phyloP scores from a whole-genome alignment of 2,888 invertebrate genomes.

The Rhagonycha fulva region DNA sequence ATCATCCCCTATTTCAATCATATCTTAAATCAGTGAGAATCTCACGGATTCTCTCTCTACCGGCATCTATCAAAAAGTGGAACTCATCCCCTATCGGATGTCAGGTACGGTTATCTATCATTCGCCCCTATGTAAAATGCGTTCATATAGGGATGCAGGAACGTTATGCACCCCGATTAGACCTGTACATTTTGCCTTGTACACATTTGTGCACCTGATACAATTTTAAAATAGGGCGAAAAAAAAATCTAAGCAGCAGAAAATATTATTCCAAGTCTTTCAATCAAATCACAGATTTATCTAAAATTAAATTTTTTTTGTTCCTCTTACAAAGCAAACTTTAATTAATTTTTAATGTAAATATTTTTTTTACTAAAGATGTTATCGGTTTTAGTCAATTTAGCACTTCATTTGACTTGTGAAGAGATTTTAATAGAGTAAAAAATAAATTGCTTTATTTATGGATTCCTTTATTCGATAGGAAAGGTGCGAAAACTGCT shows the following conservation, averaged over 20 bases:
- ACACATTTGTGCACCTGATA: conserved; percentile 25
- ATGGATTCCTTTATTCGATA: neutral
- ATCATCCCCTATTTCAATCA: conserved; percentile 31
- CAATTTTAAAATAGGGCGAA: conserved; percentile 19
- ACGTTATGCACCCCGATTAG: conserved; percentile 28
- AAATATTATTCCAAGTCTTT: neutral
- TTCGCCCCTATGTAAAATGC: conserved; percentile 27
- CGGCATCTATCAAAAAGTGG: conserved; percentile 30
- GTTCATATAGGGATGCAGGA: conserved; percentile 20
- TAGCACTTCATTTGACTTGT: neutral
- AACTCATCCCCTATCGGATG: conserved; percentile 32
- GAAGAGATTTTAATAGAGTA: neutral
- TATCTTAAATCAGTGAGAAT: conserved; percentile 32
- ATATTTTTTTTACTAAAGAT: neutral
- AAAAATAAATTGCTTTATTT: neutral
- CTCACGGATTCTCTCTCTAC: conserved; percentile 31
- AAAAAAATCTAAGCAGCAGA: neutral
- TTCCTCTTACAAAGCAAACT: neutral
- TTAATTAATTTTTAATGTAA: neutral
- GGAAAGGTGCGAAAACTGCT: neutral
- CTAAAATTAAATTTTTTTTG: neutral
- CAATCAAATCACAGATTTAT: neutral
- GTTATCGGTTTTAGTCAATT: neutral
- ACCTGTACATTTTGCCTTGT: conserved; percentile 23
- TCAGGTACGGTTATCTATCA: conserved; percentile 35